These are phyloP conservation scores for Phoxinus phoxinus DNA, from an alignment of 2,113 vertebrate species.

Conservation along the genomic window DNA sequence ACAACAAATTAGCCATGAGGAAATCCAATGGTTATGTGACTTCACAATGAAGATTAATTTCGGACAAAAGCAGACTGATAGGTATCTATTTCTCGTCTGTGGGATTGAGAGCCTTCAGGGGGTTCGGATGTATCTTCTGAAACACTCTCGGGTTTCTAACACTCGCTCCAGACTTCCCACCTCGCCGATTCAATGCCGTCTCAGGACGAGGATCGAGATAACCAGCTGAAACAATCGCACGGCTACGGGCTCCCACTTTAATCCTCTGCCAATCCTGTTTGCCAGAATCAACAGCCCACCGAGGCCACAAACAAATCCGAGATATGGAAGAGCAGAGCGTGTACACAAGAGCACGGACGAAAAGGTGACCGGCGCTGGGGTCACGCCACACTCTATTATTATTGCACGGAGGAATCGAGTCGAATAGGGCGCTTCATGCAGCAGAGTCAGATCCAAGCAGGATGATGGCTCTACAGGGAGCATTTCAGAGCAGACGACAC, in stretches of 20 bases:
- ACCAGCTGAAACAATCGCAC: slow-evolving; percentile 44
- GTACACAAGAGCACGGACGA: background rate
- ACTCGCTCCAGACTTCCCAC: background rate
- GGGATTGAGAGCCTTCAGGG: background rate
- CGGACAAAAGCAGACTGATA: background rate
- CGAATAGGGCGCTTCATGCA: background rate
- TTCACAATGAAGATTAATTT: background rate
- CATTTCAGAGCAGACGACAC: slow-evolving; percentile 11
- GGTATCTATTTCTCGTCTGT: background rate
- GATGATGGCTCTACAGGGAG: slow-evolving; percentile 16
- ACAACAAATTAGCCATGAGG: background rate
- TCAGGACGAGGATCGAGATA: slow-evolving; percentile 15
- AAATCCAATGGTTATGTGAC: background rate
- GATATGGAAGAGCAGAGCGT: slow-evolving; percentile 2
- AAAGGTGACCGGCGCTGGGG: slow-evolving; percentile 27
- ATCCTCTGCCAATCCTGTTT: slow-evolving; percentile 48
- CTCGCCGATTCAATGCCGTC: background rate
- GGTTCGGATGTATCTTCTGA: background rate
- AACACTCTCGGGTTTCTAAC: slow-evolving; percentile 13
- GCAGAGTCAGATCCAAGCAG: background rate
- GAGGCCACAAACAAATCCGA: slow-evolving; percentile 15
- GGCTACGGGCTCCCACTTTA: slow-evolving; percentile 1
- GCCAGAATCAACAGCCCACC: slow-evolving; percentile 31
- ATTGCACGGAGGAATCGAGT: background rate
- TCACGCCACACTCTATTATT: slow-evolving; percentile 18